Evolutionary conservation across 1,140 invertebrate genomes (phyloP).

Genomic region (Musca vetustissima): DNA sequence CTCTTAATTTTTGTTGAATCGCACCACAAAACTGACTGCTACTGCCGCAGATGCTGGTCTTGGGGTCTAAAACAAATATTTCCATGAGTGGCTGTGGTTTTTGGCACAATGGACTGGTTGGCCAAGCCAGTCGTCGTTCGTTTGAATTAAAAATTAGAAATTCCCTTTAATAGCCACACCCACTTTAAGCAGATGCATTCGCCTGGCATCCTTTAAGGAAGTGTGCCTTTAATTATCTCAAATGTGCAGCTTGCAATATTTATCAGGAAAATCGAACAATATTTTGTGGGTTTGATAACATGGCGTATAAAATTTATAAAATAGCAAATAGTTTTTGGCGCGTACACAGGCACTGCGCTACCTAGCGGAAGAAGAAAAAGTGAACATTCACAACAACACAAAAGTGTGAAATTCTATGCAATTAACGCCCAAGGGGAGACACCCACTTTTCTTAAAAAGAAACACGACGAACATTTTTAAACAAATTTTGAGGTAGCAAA

Average conservation of each 20-base stretch:
- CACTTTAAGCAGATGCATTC: background rate
- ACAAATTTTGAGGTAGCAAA: slow-evolving; percentile 6
- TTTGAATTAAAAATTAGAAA: too few relatives aligned
- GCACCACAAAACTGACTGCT: too few relatives aligned
- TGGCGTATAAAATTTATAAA: slow-evolving; percentile 1
- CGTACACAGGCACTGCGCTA: too few relatives aligned
- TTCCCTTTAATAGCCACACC: too few relatives aligned
- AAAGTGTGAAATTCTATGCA: slow-evolving; percentile 31
- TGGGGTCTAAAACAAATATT: too few relatives aligned
- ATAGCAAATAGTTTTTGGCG: background rate
- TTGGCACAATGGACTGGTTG: too few relatives aligned
- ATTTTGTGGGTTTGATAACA: slow-evolving; percentile 6
- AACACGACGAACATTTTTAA: background rate
- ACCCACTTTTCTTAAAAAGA: slow-evolving; percentile 23
- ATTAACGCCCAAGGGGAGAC: slow-evolving; percentile 30
- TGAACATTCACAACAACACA: background rate
- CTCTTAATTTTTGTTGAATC: too few relatives aligned
- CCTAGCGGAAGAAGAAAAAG: background rate
- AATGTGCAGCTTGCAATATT: background rate
- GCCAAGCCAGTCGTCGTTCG: too few relatives aligned
- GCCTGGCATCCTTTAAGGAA: background rate
- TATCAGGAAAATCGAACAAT: background rate
- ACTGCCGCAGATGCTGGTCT: too few relatives aligned
- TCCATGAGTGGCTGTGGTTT: too few relatives aligned
- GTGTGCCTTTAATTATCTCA: slow-evolving; percentile 9